A percentile compares a stretch with the other conserved stretches of the same genome.
phyloP scores from a whole-genome alignment of 2,113 vertebrate species.

The Microcebus ravelobensis region DNA sequence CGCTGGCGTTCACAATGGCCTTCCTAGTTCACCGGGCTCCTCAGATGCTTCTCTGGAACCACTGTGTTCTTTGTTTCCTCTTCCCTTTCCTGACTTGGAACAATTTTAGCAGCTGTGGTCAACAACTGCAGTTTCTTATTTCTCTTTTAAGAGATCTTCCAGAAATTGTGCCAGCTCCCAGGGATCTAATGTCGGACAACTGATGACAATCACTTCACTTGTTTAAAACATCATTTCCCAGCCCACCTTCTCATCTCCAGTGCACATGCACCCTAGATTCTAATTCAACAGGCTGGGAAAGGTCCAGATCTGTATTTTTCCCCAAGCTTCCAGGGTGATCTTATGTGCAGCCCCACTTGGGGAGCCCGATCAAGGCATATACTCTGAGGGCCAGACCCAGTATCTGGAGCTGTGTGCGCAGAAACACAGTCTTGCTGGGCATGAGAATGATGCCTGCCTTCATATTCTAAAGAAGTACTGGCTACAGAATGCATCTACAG shows the following conservation, averaged over 20 bases:
- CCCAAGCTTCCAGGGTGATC: not conserved
- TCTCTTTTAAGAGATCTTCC: not conserved
- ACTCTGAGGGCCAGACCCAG: not conserved
- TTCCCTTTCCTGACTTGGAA: slow-evolving; percentile 46
- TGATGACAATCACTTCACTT: not conserved
- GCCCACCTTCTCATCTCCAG: not conserved
- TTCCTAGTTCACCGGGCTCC: slow-evolving; percentile 44
- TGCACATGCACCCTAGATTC: not conserved
- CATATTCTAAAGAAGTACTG: not conserved
- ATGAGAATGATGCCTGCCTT: fast-evolving
- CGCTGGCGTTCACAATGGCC: slow-evolving; percentile 36
- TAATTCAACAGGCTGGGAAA: not conserved
- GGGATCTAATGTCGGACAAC: not conserved
- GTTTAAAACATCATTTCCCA: not conserved
- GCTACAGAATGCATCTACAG: not conserved
- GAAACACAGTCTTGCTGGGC: not conserved
- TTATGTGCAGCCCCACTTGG: not conserved
- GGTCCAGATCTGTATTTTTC: not conserved
- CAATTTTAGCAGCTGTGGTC: slow-evolving; percentile 49
- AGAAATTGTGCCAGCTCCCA: not conserved
- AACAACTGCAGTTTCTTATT: slow-evolving; percentile 43
- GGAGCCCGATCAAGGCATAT: not conserved
- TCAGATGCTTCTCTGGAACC: slow-evolving; percentile 4
- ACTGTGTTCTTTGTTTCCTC: slow-evolving; percentile 1
- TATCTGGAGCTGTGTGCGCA: not conserved